These are phyloP conservation scores for Ephialtes manifestator DNA, from an alignment of 2,888 invertebrate species.

Conservation along the genomic window DNA sequence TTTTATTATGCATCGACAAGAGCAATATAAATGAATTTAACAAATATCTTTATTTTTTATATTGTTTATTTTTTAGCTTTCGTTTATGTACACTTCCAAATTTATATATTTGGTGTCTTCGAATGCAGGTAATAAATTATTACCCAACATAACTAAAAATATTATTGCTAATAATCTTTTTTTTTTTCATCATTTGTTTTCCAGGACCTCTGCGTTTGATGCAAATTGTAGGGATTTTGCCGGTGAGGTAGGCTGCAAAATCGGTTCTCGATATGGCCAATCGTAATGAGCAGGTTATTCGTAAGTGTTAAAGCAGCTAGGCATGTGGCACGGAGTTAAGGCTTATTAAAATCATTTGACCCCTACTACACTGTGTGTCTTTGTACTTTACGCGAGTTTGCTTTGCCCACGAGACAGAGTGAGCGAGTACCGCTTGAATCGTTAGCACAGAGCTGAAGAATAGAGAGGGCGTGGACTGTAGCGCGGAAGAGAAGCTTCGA, in stretches of 20 bases:
- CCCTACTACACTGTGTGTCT: slow-evolving; percentile 72
- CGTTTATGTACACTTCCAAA: too few relatives aligned
- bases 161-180: too few relatives aligned
- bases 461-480: slow-evolving; percentile 18
- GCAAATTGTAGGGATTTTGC: neutral
- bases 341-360: slow-evolving; percentile 83
- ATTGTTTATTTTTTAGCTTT: too few relatives aligned
- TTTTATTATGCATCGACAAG: too few relatives aligned
- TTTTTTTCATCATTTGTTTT: neutral
- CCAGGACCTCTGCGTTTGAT: neutral
- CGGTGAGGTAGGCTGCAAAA: slow-evolving; percentile 18
- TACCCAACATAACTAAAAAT: too few relatives aligned
- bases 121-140: too few relatives aligned
- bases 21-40: too few relatives aligned
- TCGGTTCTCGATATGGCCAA: slow-evolving; percentile 11
- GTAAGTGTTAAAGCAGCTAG: slow-evolving; percentile 67
- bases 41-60: too few relatives aligned
- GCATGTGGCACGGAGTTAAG: slow-evolving; percentile 77
- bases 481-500: neutral
- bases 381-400: slow-evolving; percentile 30
- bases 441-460: neutral
- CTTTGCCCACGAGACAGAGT: neutral
- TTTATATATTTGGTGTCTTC: too few relatives aligned
- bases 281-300: slow-evolving; percentile 18
- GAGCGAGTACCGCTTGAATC: neutral